These are phyloP conservation scores for Meloidogyne exigua DNA, from an alignment of 1,140 invertebrate genomes.

Conservation along the genomic window DNA sequence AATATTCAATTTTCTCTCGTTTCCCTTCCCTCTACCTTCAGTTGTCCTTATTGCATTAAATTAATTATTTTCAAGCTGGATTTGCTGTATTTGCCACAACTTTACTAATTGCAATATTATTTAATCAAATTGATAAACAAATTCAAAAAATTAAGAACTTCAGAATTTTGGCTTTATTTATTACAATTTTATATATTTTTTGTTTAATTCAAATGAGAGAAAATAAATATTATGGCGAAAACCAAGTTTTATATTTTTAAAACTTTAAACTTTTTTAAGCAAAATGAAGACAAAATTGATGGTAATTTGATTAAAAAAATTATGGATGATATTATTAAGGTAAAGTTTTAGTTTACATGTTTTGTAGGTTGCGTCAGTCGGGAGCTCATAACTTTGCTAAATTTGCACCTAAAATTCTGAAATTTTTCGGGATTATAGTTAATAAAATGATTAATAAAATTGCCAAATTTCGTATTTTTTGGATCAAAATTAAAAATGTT, in stretches of 20 bases:
- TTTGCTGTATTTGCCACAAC: not conserved
- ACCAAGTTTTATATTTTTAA: not conserved
- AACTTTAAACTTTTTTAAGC: not conserved
- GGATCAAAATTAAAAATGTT: too few relatives aligned
- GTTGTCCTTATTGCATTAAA: too few relatives aligned
- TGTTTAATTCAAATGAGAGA: constrained; percentile 11
- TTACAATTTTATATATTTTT: constrained; percentile 17
- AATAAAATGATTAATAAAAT: too few relatives aligned
- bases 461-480: too few relatives aligned
- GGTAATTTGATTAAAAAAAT: not conserved
- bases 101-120: not conserved
- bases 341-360: not conserved
- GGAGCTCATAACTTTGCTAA: too few relatives aligned
- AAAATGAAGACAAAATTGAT: not conserved
- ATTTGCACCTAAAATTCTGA: too few relatives aligned
- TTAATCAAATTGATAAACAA: constrained; percentile 14
- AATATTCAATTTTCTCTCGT: too few relatives aligned
- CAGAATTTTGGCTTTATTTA: constrained; percentile 1
- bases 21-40: too few relatives aligned
- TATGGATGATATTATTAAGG: not conserved
- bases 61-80: constrained; percentile 6
- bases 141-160: constrained; percentile 7
- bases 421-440: too few relatives aligned
- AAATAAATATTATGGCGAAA: not conserved
- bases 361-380: too few relatives aligned